phyloP scores from a whole-genome alignment of 2,888 invertebrate genomes.

The Synanthedon tipuliformis region DNA sequence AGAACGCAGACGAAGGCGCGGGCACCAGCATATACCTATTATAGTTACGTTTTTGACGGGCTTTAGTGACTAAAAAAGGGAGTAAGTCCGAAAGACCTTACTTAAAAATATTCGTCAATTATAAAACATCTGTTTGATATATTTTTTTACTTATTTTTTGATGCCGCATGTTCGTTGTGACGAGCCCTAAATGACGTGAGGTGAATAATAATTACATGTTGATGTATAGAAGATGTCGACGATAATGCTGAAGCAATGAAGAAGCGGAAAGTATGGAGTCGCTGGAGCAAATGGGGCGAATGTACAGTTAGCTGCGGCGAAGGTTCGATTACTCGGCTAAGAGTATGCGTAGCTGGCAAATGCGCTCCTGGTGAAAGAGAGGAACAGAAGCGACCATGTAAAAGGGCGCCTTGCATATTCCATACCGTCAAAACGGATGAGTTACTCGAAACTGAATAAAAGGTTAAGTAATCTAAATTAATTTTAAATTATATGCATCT shows the following conservation, averaged over 20 bases:
- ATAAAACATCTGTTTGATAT: no score
- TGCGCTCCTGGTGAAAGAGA: constrained; percentile 53
- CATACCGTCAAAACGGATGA: constrained; percentile 1
- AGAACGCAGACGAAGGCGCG: no score
- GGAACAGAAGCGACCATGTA: constrained; percentile 42
- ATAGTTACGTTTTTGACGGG: no score
- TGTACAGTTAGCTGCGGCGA: constrained; percentile 51
- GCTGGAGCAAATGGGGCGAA: constrained; percentile 52
- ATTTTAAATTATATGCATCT: no score
- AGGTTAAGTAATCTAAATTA: no score
- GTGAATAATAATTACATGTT: neutral
- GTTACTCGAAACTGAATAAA: constrained; percentile 1
- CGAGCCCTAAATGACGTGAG: no score
- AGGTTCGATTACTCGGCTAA: constrained; percentile 30
- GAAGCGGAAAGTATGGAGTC: constrained; percentile 49
- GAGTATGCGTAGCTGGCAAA: constrained; percentile 41
- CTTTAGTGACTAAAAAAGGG: no score
- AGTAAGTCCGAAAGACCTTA: no score
- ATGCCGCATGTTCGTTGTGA: no score
- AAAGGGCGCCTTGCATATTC: constrained; percentile 26
- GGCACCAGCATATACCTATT: no score
- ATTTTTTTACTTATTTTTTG: no score
- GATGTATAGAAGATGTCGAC: constrained; percentile 7
- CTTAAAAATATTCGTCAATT: no score
- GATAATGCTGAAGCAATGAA: constrained; percentile 25